Percentiles rank a stretch among this genome's conserved stretches.
These are phyloP conservation scores for Paragorgia papillata DNA, from an alignment of 92 coral and sea anemone species.

Conservation along the genomic window DNA sequence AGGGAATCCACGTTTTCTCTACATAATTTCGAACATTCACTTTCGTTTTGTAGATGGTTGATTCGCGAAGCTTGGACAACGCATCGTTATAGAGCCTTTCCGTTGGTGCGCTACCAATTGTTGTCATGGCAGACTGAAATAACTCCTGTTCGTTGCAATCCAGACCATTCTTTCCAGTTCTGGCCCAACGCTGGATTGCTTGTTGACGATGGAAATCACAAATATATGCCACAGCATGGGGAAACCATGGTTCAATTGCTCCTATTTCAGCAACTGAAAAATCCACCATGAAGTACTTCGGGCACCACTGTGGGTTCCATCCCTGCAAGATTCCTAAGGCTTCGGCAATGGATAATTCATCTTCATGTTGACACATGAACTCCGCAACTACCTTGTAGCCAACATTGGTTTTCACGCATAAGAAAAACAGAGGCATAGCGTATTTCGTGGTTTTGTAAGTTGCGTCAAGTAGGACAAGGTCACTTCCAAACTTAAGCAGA, in stretches of 20 bases:
- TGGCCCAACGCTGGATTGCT: constrained; percentile 42
- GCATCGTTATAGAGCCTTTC: not conserved
- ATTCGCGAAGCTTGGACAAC: constrained; percentile 17
- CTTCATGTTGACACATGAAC: constrained; percentile 56
- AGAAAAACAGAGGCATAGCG: constrained; percentile 57
- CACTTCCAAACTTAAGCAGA: constrained; percentile 50
- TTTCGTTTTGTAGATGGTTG: constrained; percentile 18
- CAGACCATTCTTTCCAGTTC: constrained; percentile 34
- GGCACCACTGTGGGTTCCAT: constrained; percentile 59
- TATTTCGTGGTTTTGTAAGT: constrained; percentile 66
- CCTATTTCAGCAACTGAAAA: constrained; percentile 62
- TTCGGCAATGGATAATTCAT: constrained; percentile 49
- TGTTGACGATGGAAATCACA: constrained; percentile 58
- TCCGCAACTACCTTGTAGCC: constrained; percentile 56
- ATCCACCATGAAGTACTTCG: constrained; percentile 60
- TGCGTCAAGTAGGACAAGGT: constrained; percentile 59
- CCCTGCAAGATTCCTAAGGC: constrained; percentile 46
- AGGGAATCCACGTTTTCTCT: constrained; percentile 56
- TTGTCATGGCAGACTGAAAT: not conserved
- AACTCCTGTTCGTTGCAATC: constrained; percentile 14
- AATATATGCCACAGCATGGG: constrained; percentile 33
- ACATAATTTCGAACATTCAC: constrained; percentile 35
- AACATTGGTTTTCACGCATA: constrained; percentile 57
- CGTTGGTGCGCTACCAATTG: constrained; percentile 7
- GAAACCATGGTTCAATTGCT: constrained; percentile 51